A percentile compares a stretch with the other conserved stretches of the same genome.
These are phyloP conservation scores for Gnatocerus cornutus DNA, from an alignment of 2,888 invertebrate species.

Conservation along the genomic window DNA sequence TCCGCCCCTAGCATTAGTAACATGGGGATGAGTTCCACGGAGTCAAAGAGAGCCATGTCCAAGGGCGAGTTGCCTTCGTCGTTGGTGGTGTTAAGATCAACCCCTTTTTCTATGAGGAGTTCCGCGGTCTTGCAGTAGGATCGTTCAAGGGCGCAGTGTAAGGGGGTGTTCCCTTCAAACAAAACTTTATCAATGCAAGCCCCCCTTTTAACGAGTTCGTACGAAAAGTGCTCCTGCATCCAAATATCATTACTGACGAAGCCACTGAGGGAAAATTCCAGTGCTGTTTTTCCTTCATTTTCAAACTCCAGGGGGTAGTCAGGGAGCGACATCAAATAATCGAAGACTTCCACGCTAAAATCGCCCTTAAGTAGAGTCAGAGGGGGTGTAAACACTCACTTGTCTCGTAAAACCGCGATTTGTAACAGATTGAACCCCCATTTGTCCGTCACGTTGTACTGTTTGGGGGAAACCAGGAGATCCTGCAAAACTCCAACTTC, in stretches of 20 bases:
- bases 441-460: constrained; percentile 16
- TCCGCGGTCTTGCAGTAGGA: neutral
- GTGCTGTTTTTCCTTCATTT: neutral
- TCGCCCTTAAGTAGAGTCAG: neutral
- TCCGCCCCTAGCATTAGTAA: neutral
- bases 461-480: constrained; percentile 9
- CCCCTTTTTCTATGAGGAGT: neutral
- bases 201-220: neutral
- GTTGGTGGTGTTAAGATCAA: neutral
- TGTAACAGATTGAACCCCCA: constrained; percentile 13
- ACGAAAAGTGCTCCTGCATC: neutral
- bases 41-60: neutral
- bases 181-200: neutral
- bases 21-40: neutral
- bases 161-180: neutral
- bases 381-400: neutral
- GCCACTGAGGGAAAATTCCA: neutral
- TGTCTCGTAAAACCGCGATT: constrained; percentile 22
- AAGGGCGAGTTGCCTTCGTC: neutral
- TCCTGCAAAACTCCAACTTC: constrained; percentile 7
- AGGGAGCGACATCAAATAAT: constrained; percentile 16
- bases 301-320: constrained; percentile 3
- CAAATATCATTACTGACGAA: neutral
- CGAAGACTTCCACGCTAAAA: constrained; percentile 26
- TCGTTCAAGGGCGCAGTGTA: neutral